Evolutionary conservation across 2,888 invertebrate genomes (phyloP), one percentile per base, ranked within the genome.

Genomic region (Drosophila mayaguana): DNA sequence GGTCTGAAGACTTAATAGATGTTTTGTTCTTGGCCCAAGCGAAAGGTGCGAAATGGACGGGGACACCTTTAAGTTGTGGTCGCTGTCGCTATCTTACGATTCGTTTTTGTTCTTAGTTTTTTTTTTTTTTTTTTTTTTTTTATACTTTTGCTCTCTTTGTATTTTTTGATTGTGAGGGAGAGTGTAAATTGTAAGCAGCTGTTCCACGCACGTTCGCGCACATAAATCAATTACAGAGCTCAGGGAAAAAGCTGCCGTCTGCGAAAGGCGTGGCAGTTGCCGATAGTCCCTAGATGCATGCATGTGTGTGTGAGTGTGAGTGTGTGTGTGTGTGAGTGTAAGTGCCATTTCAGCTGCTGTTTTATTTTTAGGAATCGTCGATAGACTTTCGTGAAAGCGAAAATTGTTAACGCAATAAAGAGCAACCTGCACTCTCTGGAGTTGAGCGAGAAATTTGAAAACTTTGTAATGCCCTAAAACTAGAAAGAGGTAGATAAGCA

Each of bases 211-310:
- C 83, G 87, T 81, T 75, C 75, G 81, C 80, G 75, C 75, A 80
- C 84, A 85, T 85, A 85, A 85, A 85, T 85, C 84, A 85, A 85
- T 87, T 87, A 85, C 85, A 85, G 78, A 68, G 82, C 82, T 76
- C 68, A 57, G 59, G 36, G 46, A 34, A 61, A 50, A 72, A 50
- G 42, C 54, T 62, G 50, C 11, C 36, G 60, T 46, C 48, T 50
- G 38, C 16, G 11, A 22, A 16, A 57, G 75, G 76, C 54, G 63
- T 72, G 54, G 67, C 69, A 57, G 48, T 64, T 56, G 63, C 63
- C 67, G 53, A 78, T 71, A 72, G 65, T 54, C 57, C 53, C 75
- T 12, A 34, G 54, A 55, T 57, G 22, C 28, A 55, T 20, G 46
- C 48, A 42, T 57, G 48, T 14, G 46, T 28, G 48, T 60, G 50